phyloP scores from a whole-genome alignment of 2,797 vertebrate species.

The Alauda arvensis region DNA sequence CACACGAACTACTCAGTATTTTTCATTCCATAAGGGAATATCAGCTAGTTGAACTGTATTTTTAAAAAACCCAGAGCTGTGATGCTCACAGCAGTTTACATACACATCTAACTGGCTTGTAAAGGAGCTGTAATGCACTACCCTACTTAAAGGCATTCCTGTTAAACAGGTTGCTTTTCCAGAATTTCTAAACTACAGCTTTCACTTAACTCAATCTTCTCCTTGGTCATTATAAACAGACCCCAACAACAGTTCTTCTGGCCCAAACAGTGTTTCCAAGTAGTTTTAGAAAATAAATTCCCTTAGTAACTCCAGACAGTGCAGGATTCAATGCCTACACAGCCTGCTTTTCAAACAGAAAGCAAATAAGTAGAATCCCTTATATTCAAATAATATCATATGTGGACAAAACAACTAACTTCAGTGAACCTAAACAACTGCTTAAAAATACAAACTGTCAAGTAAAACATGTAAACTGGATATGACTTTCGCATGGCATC shows the following conservation, averaged over 20 bases:
- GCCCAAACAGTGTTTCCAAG: background rate
- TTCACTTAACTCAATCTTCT: background rate
- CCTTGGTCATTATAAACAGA: background rate
- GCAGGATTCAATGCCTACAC: background rate
- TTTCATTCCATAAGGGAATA: background rate
- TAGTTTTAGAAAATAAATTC: background rate
- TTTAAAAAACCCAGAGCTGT: background rate
- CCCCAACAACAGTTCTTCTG: background rate
- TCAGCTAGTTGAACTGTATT: background rate
- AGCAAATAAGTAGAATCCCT: background rate
- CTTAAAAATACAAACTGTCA: background rate
- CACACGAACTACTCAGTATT: background rate
- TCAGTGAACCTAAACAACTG: background rate
- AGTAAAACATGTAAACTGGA: background rate
- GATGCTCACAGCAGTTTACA: background rate
- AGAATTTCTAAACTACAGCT: background rate
- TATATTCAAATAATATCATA: background rate
- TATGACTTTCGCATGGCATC: background rate
- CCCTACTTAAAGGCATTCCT: background rate
- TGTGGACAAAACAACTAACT: background rate
- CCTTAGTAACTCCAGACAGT: background rate
- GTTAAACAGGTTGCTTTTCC: background rate
- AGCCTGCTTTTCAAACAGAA: background rate
- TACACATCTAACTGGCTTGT: background rate
- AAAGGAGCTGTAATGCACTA: background rate